A percentile compares a stretch with the other conserved stretches of the same genome.
These are phyloP conservation scores for Neotoxoptera formosana DNA, from an alignment of 1,140 invertebrate genomes.

Conservation along the genomic window DNA sequence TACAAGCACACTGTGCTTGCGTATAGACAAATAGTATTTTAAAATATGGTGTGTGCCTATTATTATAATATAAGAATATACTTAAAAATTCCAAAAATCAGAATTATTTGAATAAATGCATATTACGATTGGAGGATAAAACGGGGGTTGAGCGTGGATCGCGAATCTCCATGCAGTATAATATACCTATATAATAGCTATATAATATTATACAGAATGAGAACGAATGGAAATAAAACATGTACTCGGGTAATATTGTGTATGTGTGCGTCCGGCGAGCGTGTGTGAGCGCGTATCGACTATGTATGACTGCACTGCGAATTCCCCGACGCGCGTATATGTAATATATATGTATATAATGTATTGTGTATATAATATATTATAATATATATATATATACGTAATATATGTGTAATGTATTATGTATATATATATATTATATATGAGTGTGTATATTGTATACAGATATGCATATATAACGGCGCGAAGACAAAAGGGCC, in stretches of 20 bases:
- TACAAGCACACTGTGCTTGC: not conserved
- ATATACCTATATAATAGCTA: not conserved
- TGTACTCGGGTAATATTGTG: not conserved
- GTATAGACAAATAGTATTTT: not conserved
- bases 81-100: constrained; percentile 1
- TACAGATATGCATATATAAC: not conserved
- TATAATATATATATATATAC: not conserved
- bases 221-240: constrained; percentile 20
- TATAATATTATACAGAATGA: not conserved
- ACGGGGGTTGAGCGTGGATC: too few species aligned
- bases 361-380: not conserved
- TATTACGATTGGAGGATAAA: not conserved
- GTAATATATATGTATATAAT: not conserved
- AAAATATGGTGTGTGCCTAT: not conserved
- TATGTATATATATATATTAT: not conserved
- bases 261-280: not conserved
- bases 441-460: not conserved
- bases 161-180: not conserved
- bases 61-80: not conserved
- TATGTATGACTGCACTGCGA: not conserved
- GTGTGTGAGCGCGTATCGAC: not conserved
- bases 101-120: not conserved
- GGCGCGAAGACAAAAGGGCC: constrained; percentile 2
- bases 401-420: not conserved
- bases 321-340: constrained; percentile 1